Evolutionary conservation across 2,888 invertebrate genomes (phyloP), one percentile per base, ranked within the genome.

Genomic region (Cotesia congregata): DNA sequence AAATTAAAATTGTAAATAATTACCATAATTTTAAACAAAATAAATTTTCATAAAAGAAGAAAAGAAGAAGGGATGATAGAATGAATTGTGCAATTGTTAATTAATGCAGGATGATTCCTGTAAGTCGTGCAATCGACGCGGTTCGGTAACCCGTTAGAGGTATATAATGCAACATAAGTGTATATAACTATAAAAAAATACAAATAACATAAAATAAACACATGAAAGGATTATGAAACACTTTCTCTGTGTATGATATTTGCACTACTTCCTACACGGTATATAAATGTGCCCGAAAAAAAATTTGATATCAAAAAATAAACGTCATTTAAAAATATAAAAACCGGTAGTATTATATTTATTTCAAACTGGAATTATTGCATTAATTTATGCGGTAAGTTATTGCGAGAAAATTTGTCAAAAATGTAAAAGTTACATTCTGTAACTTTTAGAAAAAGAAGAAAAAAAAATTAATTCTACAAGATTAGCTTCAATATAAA

Each of bases 171-270:
- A 60, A 30, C 59, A 70, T 30, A n/a, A 59, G 12, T 5, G 30
- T 50, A 20, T 60, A 70, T 30, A 38, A 12, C 41, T 50, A 50
- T 69, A 20, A 50, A 73, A 17, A 41, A 40, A 60, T 60, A 61
- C 74, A 69, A 70, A 20, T 60, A 15, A 61, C 67, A 67, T 65
- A 77, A 77, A 79, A 73, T 75, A 80, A 76, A 79, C 68, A 79
- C 74, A 40, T 61, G 67, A 75, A 75, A 75, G 59, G 72, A 80
- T 88, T 88, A 87, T 85, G 86, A 87, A 88, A 88, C 86, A 80
- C 88, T 88, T 88, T 88, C 88, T 86, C 88, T 77, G 81, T 83
- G 83, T 86, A 87, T 84, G 86, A 86, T 82, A 82, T 70, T 79
- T 84, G 83, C 83, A 82, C 82, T 81, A 80, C 83, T 85, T 86